These are phyloP conservation scores for Escarpia spicata DNA, from an alignment of 2,888 invertebrate species.

Conservation along the genomic window DNA sequence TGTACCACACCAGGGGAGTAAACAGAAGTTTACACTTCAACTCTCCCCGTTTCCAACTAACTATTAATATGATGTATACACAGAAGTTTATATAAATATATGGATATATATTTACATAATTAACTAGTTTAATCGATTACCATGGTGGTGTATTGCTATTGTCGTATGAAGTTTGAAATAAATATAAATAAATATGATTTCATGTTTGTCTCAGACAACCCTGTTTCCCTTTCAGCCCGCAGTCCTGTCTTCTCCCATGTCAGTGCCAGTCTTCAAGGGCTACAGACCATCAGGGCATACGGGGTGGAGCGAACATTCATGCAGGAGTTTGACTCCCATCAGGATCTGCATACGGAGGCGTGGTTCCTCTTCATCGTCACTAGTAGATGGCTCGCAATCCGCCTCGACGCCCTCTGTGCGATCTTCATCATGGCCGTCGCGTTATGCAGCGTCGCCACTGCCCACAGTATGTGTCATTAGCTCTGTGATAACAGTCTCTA, in stretches of 20 bases:
- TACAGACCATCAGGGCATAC: constrained; percentile 91
- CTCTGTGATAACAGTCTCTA: too few relatives aligned
- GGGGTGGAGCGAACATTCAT: constrained; percentile 81
- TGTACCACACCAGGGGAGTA: too few relatives aligned
- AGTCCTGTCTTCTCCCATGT: constrained; percentile 96
- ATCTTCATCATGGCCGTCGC: constrained; percentile 87
- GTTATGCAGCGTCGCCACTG: constrained; percentile 80
- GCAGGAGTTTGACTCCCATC: constrained; percentile 65
- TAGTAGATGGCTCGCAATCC: constrained; percentile 92
- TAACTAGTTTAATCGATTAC: too few relatives aligned
- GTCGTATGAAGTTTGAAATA: too few relatives aligned
- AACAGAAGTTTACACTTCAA: too few relatives aligned
- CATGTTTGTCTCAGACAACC: not conserved
- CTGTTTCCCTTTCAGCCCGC: constrained; percentile 72
- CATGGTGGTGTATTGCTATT: too few relatives aligned
- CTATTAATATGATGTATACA: too few relatives aligned
- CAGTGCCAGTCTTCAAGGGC: constrained; percentile 86
- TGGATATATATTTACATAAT: too few relatives aligned
- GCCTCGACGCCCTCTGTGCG: constrained; percentile 88
- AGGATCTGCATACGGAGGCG: constrained; percentile 84
- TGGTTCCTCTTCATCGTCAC: constrained; percentile 91
- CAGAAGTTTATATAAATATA: too few relatives aligned
- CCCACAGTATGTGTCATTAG: not conserved
- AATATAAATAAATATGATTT: not conserved
- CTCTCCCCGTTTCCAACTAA: too few relatives aligned